Evolutionary conservation across 1,140 invertebrate genomes (phyloP), one percentile per base, ranked within the genome.

Genomic region (Oscheius sp.): DNA sequence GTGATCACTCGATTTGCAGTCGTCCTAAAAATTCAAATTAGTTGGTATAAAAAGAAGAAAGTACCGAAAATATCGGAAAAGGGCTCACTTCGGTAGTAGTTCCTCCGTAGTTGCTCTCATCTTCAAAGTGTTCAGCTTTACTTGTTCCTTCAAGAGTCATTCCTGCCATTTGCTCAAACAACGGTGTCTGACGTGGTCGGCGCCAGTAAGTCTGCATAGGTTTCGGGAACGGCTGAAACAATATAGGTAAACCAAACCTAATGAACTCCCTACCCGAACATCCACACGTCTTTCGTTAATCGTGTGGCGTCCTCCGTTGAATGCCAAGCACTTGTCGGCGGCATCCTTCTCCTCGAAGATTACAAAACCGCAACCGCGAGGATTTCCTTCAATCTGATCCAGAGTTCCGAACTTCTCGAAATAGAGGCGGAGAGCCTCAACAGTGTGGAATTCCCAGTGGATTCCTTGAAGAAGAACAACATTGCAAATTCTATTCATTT

Each of bases 321-420:
- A 55, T 23, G 55, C 31, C 29, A 75, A 35, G 55, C 76, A 77
- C 26, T 69, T 55, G 45, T 77, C 76, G 13, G 75, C 76, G 32
- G 66, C 58, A 34, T 75, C 72, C 45, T 76, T 77, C 18, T 77
- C 74, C 35, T 77, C 76, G 35, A 75, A 77, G 32, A 77, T 68
- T 13, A 77, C 76, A 68, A 77, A 77, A 18, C 76, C 76, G 31
- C 64, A 38, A 20, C 76, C 76, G 4, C 76, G 74, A 26, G 76
- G 76, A 49, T 77, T 64, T 15, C 76, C 76, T 20, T 68, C 59
- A 31, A 77, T 75, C 55, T 77, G 76, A 29, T 75, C 73, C 15
- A 77, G 70, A 42, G 66, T 63, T 32, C 76, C 76, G 38, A 77
- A 77, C 15, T 78, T 77, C 45, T 75, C 75, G 49, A 77, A 77